Evolutionary conservation across 2,113 vertebrate species (phyloP).

Genomic region (Phoxinus phoxinus): DNA sequence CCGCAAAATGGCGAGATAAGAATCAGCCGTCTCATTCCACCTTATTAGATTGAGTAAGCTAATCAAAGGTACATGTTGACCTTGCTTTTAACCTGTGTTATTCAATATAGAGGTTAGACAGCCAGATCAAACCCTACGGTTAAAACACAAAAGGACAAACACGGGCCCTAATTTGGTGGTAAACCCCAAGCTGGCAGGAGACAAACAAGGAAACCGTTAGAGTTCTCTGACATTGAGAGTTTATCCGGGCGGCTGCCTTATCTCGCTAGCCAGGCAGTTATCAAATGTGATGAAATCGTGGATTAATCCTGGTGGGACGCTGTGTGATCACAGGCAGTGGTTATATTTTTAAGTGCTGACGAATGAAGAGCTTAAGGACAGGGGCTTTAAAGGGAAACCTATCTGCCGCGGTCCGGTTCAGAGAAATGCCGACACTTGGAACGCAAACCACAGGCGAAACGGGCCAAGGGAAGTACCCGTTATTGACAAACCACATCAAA

Average conservation of each 20-base stretch:
- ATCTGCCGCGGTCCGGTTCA: slow-evolving; percentile 55
- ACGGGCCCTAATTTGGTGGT: slow-evolving; percentile 52
- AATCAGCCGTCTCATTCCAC: slow-evolving; percentile 62
- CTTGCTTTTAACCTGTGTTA: slow-evolving; percentile 29
- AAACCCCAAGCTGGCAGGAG: slow-evolving; percentile 28
- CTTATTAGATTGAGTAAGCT: slow-evolving; percentile 62
- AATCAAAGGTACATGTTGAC: slow-evolving; percentile 58
- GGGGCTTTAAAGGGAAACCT: slow-evolving; percentile 57
- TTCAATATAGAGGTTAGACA: slow-evolving; percentile 2
- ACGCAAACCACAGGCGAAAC: slow-evolving; percentile 51
- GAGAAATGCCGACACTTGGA: slow-evolving; percentile 61
- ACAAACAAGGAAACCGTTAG: slow-evolving; percentile 4
- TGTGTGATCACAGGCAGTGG: slow-evolving; percentile 19
- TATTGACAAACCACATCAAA: slow-evolving; percentile 66
- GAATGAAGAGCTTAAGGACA: slow-evolving; percentile 20
- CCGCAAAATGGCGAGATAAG: slow-evolving; percentile 58
- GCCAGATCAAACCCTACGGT: slow-evolving; percentile 30
- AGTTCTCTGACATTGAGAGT: slow-evolving; percentile 38
- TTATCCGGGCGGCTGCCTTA: slow-evolving; percentile 49
- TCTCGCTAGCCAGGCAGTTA: slow-evolving; percentile 39
- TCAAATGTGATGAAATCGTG: slow-evolving; percentile 50
- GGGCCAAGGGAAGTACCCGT: slow-evolving; percentile 62
- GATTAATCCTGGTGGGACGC: slow-evolving; percentile 48
- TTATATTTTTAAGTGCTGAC: slow-evolving; percentile 54
- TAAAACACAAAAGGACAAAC: slow-evolving; percentile 48